phyloP scores from a whole-genome alignment of 1,140 invertebrate species.

The Penaeus chinensis region DNA sequence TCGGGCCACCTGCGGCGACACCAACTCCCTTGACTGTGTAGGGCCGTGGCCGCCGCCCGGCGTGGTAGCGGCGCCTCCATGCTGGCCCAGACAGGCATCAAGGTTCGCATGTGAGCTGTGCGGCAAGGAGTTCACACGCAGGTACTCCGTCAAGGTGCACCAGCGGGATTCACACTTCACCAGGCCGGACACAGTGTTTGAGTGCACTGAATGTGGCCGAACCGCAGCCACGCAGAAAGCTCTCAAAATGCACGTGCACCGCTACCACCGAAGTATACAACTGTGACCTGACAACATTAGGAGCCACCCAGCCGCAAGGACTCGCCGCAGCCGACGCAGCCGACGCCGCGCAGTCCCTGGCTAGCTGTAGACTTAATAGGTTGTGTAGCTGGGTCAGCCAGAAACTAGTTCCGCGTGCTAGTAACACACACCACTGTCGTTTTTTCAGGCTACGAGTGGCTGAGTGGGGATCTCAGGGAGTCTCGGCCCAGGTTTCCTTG shows the following conservation, averaged over 20 bases:
- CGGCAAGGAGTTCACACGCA: constrained; percentile 52
- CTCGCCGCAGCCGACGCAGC: too few species aligned
- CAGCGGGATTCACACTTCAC: constrained; percentile 54
- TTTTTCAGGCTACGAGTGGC: constrained; percentile 55
- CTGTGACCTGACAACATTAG: constrained; percentile 8
- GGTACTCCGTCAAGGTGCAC: constrained; percentile 55
- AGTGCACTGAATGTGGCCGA: constrained; percentile 42
- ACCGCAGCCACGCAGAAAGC: constrained; percentile 54
- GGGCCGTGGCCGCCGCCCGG: constrained; percentile 24
- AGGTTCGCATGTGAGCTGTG: constrained; percentile 40
- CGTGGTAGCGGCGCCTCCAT: constrained; percentile 9
- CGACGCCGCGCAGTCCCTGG: not conserved
- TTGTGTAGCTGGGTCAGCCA: constrained; percentile 38
- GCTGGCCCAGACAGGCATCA: constrained; percentile 35
- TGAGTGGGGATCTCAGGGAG: constrained; percentile 51
- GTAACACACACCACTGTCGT: constrained; percentile 36
- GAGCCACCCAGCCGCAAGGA: too few species aligned
- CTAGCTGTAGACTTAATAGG: constrained; percentile 32
- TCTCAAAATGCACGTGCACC: constrained; percentile 52
- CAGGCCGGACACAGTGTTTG: constrained; percentile 44
- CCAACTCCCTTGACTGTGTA: constrained; percentile 32
- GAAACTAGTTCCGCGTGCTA: constrained; percentile 32
- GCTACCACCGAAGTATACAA: constrained; percentile 48
- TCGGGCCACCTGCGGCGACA: constrained; percentile 20
- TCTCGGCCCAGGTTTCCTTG: constrained; percentile 33